Evolutionary conservation across 2,797 vertebrate genomes (phyloP).

Genomic region (Enteromius thamalakanensis): DNA sequence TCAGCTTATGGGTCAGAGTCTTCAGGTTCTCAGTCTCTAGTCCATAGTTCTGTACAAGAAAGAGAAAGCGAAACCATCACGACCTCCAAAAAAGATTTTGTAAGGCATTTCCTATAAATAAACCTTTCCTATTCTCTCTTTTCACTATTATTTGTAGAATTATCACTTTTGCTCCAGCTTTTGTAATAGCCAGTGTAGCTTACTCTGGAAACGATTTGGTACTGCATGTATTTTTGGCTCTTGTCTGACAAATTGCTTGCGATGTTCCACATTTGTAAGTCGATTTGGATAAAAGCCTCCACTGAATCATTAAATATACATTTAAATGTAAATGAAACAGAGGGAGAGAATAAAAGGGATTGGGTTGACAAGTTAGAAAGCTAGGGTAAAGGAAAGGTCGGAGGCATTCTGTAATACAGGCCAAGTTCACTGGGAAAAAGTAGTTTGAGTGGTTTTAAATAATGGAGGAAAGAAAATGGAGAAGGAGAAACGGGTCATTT

Average conservation of each 20-base stretch:
- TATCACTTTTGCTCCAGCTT: conserved; percentile 5
- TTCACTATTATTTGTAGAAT: neutral
- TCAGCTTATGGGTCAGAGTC: conserved; percentile 97
- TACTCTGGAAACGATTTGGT: neutral
- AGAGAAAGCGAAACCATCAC: conserved; percentile 1
- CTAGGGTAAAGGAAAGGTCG: conserved; percentile 9
- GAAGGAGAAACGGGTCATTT: conserved; percentile 18
- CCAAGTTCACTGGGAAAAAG: conserved; percentile 1
- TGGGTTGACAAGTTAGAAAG: neutral
- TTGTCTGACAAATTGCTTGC: conserved; percentile 1
- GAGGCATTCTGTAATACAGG: neutral
- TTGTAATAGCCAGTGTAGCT: neutral
- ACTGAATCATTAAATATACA: conserved; percentile 8
- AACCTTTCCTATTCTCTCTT: neutral
- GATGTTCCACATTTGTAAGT: conserved; percentile 23
- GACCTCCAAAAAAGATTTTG: neutral
- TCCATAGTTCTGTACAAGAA: conserved; percentile 89
- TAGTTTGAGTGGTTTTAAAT: conserved; percentile 36
- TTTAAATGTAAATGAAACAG: conserved; percentile 25
- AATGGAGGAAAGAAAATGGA: conserved; percentile 37
- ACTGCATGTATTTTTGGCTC: neutral
- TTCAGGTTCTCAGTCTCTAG: conserved; percentile 98
- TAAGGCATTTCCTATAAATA: neutral
- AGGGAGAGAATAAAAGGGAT: neutral
- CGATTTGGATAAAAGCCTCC: conserved; percentile 22